A percentile compares a stretch with the other conserved stretches of the same genome.
Evolutionary conservation across 2,113 vertebrate species (phyloP).

Genomic region (Panthera leo): DNA sequence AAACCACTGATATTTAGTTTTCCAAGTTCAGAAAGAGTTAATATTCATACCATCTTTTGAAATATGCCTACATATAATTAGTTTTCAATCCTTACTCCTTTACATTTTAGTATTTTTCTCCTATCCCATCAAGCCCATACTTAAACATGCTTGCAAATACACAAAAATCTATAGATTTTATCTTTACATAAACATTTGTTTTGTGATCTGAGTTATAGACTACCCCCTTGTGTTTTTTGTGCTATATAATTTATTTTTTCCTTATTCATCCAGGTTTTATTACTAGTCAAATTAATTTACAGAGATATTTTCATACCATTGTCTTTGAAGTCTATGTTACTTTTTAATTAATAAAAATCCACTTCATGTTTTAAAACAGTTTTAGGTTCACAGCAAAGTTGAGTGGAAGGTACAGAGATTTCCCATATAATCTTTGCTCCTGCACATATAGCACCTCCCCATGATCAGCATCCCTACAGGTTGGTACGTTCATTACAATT

Average conservation of each 20-base stretch:
- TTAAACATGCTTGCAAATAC: background rate
- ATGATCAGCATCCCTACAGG: background rate
- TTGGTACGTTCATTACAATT: background rate
- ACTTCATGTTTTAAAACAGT: background rate
- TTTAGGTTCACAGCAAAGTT: background rate
- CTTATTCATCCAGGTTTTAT: background rate
- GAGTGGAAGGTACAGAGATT: background rate
- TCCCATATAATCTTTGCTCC: background rate
- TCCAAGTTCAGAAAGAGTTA: background rate
- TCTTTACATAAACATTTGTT: background rate
- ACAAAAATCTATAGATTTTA: background rate
- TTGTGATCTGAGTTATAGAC: background rate
- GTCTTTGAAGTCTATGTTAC: background rate
- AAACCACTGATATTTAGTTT: background rate
- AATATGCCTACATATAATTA: background rate
- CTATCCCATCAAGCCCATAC: background rate
- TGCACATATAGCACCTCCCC: accelerated
- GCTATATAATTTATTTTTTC: background rate
- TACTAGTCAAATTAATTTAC: background rate
- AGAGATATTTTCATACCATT: background rate
- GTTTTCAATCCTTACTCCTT: background rate
- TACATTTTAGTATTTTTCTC: background rate
- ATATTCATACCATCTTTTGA: background rate
- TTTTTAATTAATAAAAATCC: background rate
- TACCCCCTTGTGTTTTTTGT: background rate